Evolutionary conservation across 2,888 invertebrate genomes (phyloP).

Genomic region (Alviniconcha strummeri): DNA sequence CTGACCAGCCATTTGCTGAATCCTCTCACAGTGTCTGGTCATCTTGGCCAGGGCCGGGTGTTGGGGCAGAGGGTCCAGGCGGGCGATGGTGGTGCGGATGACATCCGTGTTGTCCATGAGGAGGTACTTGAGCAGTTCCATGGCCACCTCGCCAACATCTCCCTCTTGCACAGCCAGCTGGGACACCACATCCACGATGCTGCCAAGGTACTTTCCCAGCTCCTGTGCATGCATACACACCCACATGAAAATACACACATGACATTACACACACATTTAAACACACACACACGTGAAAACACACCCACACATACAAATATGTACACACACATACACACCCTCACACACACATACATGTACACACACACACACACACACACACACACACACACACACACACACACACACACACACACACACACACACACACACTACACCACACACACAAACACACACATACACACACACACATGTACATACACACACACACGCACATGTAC

Average conservation of each 20-base stretch:
- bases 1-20: conserved; percentile 6
- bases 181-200: conserved; percentile 56
- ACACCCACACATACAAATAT: too few species aligned
- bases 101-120: conserved; percentile 53
- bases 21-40: conserved; percentile 9
- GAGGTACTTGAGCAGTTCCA: conserved; percentile 50
- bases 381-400: too few species aligned
- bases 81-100: conserved; percentile 48
- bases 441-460: neutral
- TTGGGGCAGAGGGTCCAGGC: conserved; percentile 65
- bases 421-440: too few species aligned
- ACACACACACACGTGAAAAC: too few species aligned
- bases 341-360: too few species aligned
- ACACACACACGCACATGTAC: neutral
- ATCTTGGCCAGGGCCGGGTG: conserved; percentile 40
- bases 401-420: too few species aligned
- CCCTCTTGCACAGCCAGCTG: conserved; percentile 39
- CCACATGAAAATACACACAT: too few species aligned
- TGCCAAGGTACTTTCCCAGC: conserved; percentile 59
- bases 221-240: conserved; percentile 51
- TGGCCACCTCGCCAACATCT: conserved; percentile 46
- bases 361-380: too few species aligned
- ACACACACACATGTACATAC: too few species aligned
- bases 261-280: too few species aligned
- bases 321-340: too few species aligned